Evolutionary conservation across 1,140 invertebrate species (phyloP), one percentile per base, ranked within the genome.

Genomic region (Orius laevigatus): DNA sequence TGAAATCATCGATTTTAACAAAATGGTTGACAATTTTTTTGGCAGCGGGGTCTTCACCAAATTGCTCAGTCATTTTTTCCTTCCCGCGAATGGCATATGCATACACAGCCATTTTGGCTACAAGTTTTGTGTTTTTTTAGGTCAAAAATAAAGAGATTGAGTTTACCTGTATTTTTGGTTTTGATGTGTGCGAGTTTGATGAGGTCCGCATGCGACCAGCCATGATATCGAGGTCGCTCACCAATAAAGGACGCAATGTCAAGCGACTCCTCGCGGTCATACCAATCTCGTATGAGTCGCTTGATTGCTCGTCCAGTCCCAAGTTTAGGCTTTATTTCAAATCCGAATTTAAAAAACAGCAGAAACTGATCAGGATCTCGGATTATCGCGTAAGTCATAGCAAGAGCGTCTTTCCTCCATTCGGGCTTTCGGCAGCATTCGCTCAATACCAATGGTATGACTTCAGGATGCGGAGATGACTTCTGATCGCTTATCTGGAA

Each of bases 111-210:
- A 25, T 25, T 25, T 25, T 25, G 3, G 8, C 25, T 25, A 8
- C 8, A 25, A 25, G n/a, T n/a, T n/a, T n/a, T n/a, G n/a, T n/a
- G n/a, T n/a, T 25, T 3, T 4, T 25, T 4, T 25, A 25, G 25
- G 8, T 25, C 8, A 25, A 25, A 8, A 25, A 25, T 4, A 25
- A 25, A 39, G 32, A 46, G 5, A n/a, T 6, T 33, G 12, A 45
- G 32, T 14, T 38, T 42, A 12, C 10, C 19, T 5, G 40, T 42
- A 11, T 16, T 11, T 42, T 42, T 32, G 18, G 25, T 20, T 39
- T 48, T 52, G 20, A 52, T 47, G 44, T 52, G 51, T 10, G 46
- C 32, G n/a, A 52, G 15, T 36, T 34, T 43, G 15, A 52, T 14
- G 1, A 52, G 32, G 36, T 52, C 51, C n/a, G 6, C 11, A 19